phyloP scores from a whole-genome alignment of 2,113 vertebrate species.

The Brachypodius melanocephalos region DNA sequence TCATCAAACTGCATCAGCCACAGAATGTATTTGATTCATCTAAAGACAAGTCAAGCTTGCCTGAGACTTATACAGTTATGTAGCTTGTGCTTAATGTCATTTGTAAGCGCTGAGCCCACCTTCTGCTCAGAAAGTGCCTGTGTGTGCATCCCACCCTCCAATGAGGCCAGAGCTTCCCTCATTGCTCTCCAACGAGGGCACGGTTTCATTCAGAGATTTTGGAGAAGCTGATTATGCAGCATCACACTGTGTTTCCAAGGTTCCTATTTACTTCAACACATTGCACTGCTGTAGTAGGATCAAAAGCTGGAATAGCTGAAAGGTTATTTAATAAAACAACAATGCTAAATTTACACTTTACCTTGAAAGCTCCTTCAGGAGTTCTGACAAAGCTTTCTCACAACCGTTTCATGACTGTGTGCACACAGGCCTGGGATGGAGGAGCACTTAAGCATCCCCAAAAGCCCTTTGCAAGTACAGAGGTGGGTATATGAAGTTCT shows the following conservation, averaged over 20 bases:
- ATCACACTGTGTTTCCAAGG: not conserved
- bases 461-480: not conserved
- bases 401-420: not conserved
- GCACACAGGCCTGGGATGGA: not conserved
- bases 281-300: not conserved
- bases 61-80: not conserved
- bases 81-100: not conserved
- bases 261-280: not conserved
- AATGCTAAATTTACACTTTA: not conserved
- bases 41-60: not conserved
- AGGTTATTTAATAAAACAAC: not conserved
- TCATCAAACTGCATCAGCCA: not conserved
- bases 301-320: not conserved
- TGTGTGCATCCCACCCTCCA: not conserved
- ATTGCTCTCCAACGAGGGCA: not conserved
- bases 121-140: not conserved
- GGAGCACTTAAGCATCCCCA: not conserved
- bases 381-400: not conserved
- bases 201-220: not conserved
- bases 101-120: not conserved
- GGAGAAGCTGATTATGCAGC: not conserved
- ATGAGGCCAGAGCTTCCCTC: not conserved
- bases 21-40: not conserved
- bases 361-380: slow-evolving; percentile 5
- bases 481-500: not conserved